These are phyloP conservation scores for Sminthopsis crassicaudata DNA, from an alignment of 2,113 vertebrate genomes.

Conservation along the genomic window DNA sequence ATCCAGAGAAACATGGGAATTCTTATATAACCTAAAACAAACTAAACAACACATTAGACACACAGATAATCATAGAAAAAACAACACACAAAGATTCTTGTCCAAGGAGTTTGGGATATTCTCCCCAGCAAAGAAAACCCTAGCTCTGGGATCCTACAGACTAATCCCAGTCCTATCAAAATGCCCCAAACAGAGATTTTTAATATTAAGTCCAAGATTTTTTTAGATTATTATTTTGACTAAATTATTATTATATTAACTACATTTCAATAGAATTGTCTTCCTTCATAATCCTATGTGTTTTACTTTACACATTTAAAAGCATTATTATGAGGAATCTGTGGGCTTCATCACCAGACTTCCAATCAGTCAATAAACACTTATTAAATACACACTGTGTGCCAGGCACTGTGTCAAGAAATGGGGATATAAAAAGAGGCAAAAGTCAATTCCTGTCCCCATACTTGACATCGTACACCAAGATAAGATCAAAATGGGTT, in stretches of 20 bases:
- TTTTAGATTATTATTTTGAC: neutral
- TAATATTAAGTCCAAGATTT: neutral
- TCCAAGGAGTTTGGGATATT: neutral
- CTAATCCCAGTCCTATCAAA: neutral
- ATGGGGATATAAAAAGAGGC: neutral
- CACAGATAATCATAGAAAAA: neutral
- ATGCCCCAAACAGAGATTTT: neutral
- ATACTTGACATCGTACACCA: too few relatives aligned
- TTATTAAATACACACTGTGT: neutral
- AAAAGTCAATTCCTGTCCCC: neutral
- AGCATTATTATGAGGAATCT: neutral
- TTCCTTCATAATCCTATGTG: neutral
- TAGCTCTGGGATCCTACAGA: neutral
- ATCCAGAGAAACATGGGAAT: neutral
- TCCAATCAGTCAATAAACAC: neutral
- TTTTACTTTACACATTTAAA: neutral
- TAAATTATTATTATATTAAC: neutral
- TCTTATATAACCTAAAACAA: neutral
- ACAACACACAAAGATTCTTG: neutral
- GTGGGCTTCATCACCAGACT: neutral
- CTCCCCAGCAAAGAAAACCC: neutral
- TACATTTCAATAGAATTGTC: neutral
- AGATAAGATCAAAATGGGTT: too few relatives aligned
- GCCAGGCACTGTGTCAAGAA: neutral
- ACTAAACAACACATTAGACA: neutral